These are phyloP conservation scores for Oncopeltus fasciatus DNA, from an alignment of 1,140 invertebrate genomes.

Conservation along the genomic window DNA sequence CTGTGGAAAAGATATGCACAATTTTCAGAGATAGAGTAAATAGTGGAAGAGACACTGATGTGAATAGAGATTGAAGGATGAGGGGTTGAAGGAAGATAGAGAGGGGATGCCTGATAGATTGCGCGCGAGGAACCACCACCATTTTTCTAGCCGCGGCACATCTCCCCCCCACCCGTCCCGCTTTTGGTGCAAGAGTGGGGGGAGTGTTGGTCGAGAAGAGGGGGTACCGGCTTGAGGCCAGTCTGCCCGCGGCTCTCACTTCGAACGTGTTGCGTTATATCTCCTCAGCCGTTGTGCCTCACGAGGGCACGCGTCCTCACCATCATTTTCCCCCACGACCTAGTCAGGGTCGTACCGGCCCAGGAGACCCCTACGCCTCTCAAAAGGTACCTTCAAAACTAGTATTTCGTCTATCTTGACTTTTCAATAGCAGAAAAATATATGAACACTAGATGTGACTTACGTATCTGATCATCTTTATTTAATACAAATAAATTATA, in stretches of 20 bases:
- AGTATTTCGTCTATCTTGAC: neutral
- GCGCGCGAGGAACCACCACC: no score
- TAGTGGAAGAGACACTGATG: no score
- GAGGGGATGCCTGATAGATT: neutral
- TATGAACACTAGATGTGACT: no score
- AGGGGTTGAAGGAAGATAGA: neutral
- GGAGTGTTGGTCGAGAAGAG: neutral
- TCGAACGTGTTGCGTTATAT: neutral
- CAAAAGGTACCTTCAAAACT: neutral
- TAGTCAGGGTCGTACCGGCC: neutral
- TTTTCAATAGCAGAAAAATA: no score
- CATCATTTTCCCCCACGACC: slow-evolving; percentile 6
- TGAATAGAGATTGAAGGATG: no score
- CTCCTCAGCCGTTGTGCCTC: neutral
- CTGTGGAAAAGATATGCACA: no score
- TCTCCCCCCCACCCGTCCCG: no score
- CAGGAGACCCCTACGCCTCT: neutral
- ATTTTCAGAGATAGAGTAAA: no score
- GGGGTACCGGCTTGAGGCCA: neutral
- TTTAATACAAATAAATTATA: no score
- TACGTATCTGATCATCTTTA: no score
- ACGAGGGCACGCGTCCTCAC: neutral
- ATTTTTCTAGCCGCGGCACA: no score
- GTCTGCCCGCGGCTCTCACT: neutral
- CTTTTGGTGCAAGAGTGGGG: no score